A percentile compares a stretch with the other conserved stretches of the same genome.
Conservation (phyloP, 2,888 invertebrate species). For the Diplolepis rosae region DNA sequence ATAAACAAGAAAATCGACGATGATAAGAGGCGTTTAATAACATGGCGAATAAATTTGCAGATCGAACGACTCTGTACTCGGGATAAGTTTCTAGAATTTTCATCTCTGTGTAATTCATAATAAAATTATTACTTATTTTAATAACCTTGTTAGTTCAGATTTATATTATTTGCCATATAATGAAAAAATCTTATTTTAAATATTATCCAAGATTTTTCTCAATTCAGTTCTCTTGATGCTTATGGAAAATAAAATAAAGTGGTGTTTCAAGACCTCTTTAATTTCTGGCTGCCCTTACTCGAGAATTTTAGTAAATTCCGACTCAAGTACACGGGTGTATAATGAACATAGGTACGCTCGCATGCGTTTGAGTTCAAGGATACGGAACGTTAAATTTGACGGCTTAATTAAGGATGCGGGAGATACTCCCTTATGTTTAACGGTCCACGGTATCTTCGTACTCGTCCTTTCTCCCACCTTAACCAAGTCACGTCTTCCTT, state of each 20-base stretch:
- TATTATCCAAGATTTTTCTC: too few relatives aligned
- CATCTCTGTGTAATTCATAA: background rate
- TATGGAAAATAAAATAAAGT: background rate
- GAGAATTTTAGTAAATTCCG: background rate
- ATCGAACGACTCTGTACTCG: background rate
- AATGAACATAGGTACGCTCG: constrained; percentile 44
- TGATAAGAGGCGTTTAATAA: constrained; percentile 21
- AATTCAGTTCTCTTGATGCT: too few relatives aligned
- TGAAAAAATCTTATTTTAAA: too few relatives aligned
- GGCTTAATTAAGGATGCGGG: constrained; percentile 62
- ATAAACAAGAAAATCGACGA: constrained; percentile 10
- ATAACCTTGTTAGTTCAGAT: constrained; percentile 18
- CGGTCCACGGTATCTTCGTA: constrained; percentile 38
- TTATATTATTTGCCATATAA: too few relatives aligned
- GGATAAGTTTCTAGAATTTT: background rate
- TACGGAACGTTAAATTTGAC: constrained; percentile 58
- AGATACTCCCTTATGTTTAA: constrained; percentile 48
- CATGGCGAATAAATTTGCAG: background rate
- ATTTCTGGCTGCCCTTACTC: background rate
- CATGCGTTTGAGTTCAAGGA: constrained; percentile 49
- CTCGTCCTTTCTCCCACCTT: constrained; percentile 9
- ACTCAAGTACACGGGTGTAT: background rate
- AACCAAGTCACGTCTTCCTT: constrained; percentile 9
- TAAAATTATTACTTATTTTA: constrained; percentile 20
- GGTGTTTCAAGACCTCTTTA: background rate